Conservation (phyloP, 2,888 invertebrate genomes). For the Ligdia adustata region DNA sequence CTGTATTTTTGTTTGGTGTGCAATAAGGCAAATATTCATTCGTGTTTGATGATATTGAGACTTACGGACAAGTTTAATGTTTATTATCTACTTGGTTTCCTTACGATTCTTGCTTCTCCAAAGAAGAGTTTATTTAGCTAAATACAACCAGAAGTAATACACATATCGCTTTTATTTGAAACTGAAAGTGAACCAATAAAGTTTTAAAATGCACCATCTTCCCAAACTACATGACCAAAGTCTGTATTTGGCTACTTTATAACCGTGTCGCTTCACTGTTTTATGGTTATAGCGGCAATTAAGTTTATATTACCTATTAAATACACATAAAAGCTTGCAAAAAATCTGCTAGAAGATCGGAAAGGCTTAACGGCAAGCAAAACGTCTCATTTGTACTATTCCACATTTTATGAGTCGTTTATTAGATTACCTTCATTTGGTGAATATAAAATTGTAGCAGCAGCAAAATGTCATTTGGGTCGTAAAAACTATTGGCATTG, state of each 20-base stretch:
- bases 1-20: no score
- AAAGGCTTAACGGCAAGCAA: constrained; percentile 11
- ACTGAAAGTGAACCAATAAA: constrained; percentile 9
- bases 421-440: constrained; percentile 16
- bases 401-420: constrained; percentile 17
- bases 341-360: constrained; percentile 4
- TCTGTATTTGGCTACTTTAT: constrained; percentile 11
- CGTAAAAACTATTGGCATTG: constrained; percentile 29
- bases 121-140: no score
- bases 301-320: constrained; percentile 25
- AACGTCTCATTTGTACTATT: constrained; percentile 21
- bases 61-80: no score
- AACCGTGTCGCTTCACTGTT: constrained; percentile 10
- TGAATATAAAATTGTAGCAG: constrained; percentile 15
- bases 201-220: background rate
- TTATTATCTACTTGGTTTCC: no score
- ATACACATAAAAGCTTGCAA: constrained; percentile 26
- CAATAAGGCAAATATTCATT: no score
- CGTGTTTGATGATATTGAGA: no score
- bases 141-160: no score
- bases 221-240: background rate
- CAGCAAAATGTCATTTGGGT: constrained; percentile 32
- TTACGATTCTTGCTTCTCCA: no score
- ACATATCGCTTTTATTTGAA: background rate
- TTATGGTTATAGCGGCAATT: constrained; percentile 19